Evolutionary conservation across 2,797 vertebrate genomes (phyloP), one percentile per base, ranked within the genome.

Genomic region (Sebastes flavidus): DNA sequence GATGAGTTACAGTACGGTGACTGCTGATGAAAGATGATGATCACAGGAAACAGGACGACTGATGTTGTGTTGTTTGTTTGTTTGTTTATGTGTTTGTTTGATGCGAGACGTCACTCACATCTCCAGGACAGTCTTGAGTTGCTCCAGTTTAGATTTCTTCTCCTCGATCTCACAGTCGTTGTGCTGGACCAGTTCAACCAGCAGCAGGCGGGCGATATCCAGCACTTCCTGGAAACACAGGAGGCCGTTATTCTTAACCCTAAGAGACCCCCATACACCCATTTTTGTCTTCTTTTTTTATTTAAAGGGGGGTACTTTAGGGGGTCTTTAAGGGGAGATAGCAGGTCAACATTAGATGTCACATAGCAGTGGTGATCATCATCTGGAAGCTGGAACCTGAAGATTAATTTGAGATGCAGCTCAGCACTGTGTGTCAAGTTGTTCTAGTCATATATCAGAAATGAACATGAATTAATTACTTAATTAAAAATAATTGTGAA

Each of bases 121-220:
- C 94, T 99, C 98, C 93, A 99, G 88, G 77, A 99, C 98, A 0
- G 97, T 98, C 93, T 99, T 99, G 72, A 99, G 96, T 78, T 99
- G 98, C 65, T 99, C 98, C 86, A 99, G 94, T 90, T 99, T 99
- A 34, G 96, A 98, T 80, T 97, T 98, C 91, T 97, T 97, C 95
- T 99, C 98, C 83, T 99, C 98, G 0, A 98, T 98, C 92, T 98
- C 98, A 65, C 96, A 97, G 73, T 97, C 96, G 2, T 93, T 96
- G 75, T 97, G 97, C 74, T 97, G 95, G 49, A 95, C 96, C 82
- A 98, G 94, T 80, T 99, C 98, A 55, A 95, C 94, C 84, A 99
- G 92, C 32, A 99, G 96, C 90, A 97, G 94, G 52, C 98, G 96
- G 4, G 98, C 96, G 6, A 99, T 99, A 73, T 99, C 98, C 91